Evolutionary conservation across 2,113 vertebrate genomes (phyloP), one percentile per base, ranked within the genome.

Genomic region (Sitta europaea): DNA sequence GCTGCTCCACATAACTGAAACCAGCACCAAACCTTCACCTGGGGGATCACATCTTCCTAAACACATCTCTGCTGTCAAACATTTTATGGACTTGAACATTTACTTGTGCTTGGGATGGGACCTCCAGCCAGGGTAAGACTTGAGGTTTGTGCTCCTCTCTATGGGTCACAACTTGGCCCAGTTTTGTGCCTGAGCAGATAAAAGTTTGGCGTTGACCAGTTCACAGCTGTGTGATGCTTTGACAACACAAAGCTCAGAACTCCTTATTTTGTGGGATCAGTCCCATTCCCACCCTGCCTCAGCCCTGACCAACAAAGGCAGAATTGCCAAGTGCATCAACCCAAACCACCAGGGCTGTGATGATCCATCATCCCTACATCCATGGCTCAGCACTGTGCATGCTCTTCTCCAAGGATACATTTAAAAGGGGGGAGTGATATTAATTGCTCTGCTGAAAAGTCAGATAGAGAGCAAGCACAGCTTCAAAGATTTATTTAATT

Each of bases 311-410:
- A 82, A 35, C 36, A 61, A 72, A 92, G 2, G 5, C n/a, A 36
- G 63, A 80, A 38, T 1, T 51, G 63, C 51, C 68, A 54, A 82
- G 24, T 2, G 14, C 58, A 54, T 13, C 92, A 58, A 18, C 67
- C 48, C 55, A 53, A 62, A 48, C 11, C 7, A 24, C 42, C 36
- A 15, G 0, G 4, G 79, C 18, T 0, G 0, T 55, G 40, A n/a
- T 13, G 9, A 72, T 47, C 92, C 73, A 72, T 47, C 81, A 55
- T 23, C 62, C 72, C 81, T 11, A 42, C 35, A 71, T 11, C 80
- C n/a, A 61, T 0, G 0, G 48, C 3, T 29, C 2, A 6, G 59
- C 61, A 67, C 40, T 51, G 57, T 0, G 43, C 87, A 23, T 53
- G 57, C 48, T 75, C 81, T 48, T 48, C 81, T 53, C 40, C 11